These are phyloP conservation scores for Phodopus roborovskii DNA, from an alignment of 2,113 vertebrate genomes.

Conservation along the genomic window DNA sequence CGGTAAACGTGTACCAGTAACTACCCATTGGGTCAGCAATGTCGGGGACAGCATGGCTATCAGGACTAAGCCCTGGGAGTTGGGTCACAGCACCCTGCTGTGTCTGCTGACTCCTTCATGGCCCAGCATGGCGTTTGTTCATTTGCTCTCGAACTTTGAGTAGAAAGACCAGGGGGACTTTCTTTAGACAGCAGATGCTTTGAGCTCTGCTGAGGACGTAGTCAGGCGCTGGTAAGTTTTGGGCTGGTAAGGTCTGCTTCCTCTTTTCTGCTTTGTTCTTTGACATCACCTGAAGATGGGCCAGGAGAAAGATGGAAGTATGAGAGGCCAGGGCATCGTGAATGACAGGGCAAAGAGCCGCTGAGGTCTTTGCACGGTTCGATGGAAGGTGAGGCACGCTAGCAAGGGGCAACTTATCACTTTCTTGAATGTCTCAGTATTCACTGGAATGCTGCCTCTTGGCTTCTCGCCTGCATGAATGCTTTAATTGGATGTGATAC, in stretches of 20 bases:
- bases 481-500: not conserved
- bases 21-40: not conserved
- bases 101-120: not conserved
- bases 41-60: not conserved
- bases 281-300: not conserved
- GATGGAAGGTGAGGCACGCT: not conserved
- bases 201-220: slow-evolving; percentile 14
- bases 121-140: not conserved
- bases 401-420: not conserved
- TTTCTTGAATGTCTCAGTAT: not conserved
- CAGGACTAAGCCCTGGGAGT: not conserved
- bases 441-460: slow-evolving; percentile 66
- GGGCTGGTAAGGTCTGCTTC: not conserved
- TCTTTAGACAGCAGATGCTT: not conserved
- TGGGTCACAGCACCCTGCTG: not conserved
- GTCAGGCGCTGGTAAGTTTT: not conserved
- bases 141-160: slow-evolving; percentile 15
- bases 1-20: not conserved
- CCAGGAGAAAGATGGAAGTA: not conserved
- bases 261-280: slow-evolving; percentile 37
- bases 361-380: not conserved
- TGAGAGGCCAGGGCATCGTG: not conserved
- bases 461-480: slow-evolving; percentile 33
- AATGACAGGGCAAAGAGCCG: not conserved
- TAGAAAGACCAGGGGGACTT: slow-evolving; percentile 8